phyloP scores from a whole-genome alignment of 2,113 vertebrate genomes.

The Sturnira hondurensis region DNA sequence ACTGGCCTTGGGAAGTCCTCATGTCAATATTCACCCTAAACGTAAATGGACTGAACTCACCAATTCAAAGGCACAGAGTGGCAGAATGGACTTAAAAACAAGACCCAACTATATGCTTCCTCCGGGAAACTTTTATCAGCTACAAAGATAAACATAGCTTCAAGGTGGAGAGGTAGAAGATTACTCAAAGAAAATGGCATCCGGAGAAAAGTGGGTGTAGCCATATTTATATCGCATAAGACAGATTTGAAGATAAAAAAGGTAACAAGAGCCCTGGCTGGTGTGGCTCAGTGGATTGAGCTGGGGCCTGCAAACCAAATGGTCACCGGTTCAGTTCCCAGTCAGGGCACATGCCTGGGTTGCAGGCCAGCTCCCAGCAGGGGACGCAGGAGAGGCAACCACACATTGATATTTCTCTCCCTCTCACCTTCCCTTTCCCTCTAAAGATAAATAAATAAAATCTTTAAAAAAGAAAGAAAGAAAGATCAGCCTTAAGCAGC shows the following conservation, averaged over 20 bases:
- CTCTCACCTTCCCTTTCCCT: too few relatives aligned
- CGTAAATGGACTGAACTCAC: neutral
- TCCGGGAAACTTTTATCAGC: neutral
- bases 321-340: too few relatives aligned
- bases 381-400: too few relatives aligned
- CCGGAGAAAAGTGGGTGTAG: neutral
- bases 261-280: neutral
- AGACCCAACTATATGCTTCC: neutral
- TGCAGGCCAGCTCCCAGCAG: too few relatives aligned
- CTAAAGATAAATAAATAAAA: too few relatives aligned
- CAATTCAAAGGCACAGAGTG: neutral
- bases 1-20: neutral
- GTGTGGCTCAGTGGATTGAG: too few relatives aligned
- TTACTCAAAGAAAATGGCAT: neutral
- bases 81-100: neutral
- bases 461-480: too few relatives aligned
- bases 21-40: neutral
- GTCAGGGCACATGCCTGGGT: too few relatives aligned
- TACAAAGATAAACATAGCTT: neutral
- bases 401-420: too few relatives aligned
- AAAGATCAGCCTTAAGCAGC: neutral
- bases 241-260: neutral
- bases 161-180: neutral
- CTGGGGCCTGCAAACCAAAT: too few relatives aligned
- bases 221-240: neutral